Percentiles rank a stretch among this genome's conserved stretches.
phyloP scores from a whole-genome alignment of 2,888 invertebrate species.

The Philhelius pedissequus region DNA sequence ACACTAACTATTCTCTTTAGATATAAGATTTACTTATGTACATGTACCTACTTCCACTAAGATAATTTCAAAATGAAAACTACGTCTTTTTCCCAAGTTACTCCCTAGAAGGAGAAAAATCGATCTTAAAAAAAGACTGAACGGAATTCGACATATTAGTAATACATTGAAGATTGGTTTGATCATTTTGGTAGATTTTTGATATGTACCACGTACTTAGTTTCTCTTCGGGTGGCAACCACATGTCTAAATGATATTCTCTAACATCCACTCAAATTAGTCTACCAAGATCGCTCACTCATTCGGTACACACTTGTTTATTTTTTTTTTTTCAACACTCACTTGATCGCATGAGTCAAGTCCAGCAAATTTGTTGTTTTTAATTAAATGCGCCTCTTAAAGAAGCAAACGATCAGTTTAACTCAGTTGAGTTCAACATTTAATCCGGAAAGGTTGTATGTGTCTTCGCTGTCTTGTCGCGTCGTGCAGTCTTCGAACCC shows the following conservation, averaged over 20 bases:
- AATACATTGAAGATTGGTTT: no score
- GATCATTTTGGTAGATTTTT: not conserved
- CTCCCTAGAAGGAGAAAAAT: no score
- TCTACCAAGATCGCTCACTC: not conserved
- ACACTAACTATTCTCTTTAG: no score
- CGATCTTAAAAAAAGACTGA: no score
- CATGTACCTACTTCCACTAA: no score
- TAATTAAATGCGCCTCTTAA: slow-evolving; percentile 7
- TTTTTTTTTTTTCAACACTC: not conserved
- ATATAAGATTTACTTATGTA: no score
- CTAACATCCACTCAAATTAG: not conserved
- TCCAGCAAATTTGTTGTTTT: slow-evolving; percentile 29
- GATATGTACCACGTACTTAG: no score
- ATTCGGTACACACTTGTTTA: not conserved
- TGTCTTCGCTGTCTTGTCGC: no score
- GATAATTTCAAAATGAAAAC: no score
- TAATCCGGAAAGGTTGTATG: slow-evolving; percentile 40
- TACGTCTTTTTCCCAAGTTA: no score
- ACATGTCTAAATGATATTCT: not conserved
- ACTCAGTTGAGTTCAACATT: slow-evolving; percentile 59
- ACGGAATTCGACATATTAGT: no score
- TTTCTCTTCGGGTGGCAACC: not conserved
- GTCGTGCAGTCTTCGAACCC: not conserved
- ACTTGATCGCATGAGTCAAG: slow-evolving; percentile 16
- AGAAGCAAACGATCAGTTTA: slow-evolving; percentile 15